Evolutionary conservation across 2,888 invertebrate species (phyloP).

Genomic region (Mylabris sibirica): DNA sequence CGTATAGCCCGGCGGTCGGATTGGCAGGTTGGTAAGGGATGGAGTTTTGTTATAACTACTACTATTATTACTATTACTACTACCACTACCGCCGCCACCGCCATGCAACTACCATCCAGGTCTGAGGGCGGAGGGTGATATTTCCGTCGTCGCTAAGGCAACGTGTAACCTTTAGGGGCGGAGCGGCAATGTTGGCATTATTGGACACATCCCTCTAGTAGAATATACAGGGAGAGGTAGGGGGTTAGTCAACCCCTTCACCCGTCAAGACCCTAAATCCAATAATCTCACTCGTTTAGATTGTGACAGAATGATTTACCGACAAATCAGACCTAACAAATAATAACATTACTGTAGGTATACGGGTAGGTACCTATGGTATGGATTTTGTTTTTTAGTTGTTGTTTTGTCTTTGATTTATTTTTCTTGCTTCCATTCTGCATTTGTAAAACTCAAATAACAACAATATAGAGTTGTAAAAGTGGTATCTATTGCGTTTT

Average conservation of each 20-base stretch:
- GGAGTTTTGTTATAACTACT: no score
- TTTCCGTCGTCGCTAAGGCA: slow-evolving; percentile 49
- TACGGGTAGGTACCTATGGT: slow-evolving; percentile 35
- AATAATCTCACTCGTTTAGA: slow-evolving; percentile 59
- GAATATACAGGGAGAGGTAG: not conserved
- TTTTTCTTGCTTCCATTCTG: not conserved
- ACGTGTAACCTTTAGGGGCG: slow-evolving; percentile 56
- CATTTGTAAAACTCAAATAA: slow-evolving; percentile 12
- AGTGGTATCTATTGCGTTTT: not conserved
- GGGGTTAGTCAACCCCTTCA: slow-evolving; percentile 27
- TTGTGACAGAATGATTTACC: slow-evolving; percentile 58
- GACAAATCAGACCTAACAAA: slow-evolving; percentile 56
- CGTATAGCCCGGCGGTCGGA: slow-evolving; percentile 34
- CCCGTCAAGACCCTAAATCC: slow-evolving; percentile 53
- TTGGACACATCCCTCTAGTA: slow-evolving; percentile 28
- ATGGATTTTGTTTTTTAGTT: slow-evolving; percentile 14
- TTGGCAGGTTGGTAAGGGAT: slow-evolving; percentile 29
- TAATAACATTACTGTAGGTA: slow-evolving; percentile 52
- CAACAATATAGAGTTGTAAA: slow-evolving; percentile 19
- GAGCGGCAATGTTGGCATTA: slow-evolving; percentile 50
- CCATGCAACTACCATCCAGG: slow-evolving; percentile 52
- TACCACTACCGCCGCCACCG: slow-evolving; percentile 48
- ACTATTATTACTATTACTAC: no score
- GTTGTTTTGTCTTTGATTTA: no score
- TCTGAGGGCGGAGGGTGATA: slow-evolving; percentile 20